Base-by-base conservation (phyloP, 2,888 invertebrate species). In the Euzophera pinguis region DNA sequence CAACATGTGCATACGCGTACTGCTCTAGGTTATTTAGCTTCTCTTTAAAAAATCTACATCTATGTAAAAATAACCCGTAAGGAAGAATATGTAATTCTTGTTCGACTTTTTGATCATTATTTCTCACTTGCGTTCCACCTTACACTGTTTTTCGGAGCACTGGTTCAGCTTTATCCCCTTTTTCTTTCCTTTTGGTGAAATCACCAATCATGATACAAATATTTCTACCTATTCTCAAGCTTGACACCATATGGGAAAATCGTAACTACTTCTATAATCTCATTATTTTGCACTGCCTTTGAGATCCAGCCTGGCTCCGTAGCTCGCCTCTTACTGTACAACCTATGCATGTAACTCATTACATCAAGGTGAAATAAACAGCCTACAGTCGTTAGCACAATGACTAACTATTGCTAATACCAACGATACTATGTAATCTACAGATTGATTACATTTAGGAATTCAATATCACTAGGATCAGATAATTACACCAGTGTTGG, bases 261-360 rank as follows among this genome's bases (percentile, higher is more conserved):
- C 7, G 32, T 10, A 7, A 3, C 5, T 16, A 9, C 39, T 39
- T 39, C 39, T 39, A 10, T 16, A 39, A 14, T 16, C 14, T 39
- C 9, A 16, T 16, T 39, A 8, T 2, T 16, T 16, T 16, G 13
- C 2, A 7, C 74, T 80, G 82, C 80, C 80, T 81, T 78, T 78
- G 76, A 88, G 84, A 87, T 87, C 85, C 80, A 81, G 79, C 80
- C 83, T 87, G 86, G 82, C 71, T 80, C 65, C 80, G 82, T 87
- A 87, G 82, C 71, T 80, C 65, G 78, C 86, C 87, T 81, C 84
- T 87, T 89, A 87, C 87, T 75, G 75, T 77, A 74, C 75, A 71
- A 67, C 71, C 77, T 83, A 73, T 71, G 73, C 73, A 76, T 78
- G 68, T 75, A 75, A 75, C 77, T 82, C 76, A 80, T 76, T 79